Evolutionary conservation across 2,888 invertebrate genomes (phyloP).

Genomic region (Gastracanthus pulcherrimus): DNA sequence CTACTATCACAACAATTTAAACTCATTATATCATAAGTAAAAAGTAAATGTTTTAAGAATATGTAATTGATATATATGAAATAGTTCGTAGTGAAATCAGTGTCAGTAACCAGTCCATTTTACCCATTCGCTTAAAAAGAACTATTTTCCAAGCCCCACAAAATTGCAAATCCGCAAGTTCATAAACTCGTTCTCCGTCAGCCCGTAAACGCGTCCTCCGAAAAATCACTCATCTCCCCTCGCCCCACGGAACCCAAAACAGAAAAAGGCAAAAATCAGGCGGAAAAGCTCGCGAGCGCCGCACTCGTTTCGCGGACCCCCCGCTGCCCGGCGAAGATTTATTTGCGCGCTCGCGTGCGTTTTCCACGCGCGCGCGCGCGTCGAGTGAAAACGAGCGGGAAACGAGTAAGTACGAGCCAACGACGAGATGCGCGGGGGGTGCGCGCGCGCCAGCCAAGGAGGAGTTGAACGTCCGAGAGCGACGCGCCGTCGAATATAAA

Average conservation of each 20-base stretch:
- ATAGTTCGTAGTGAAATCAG: no score
- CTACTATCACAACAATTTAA: no score
- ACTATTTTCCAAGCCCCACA: background rate
- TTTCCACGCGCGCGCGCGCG: background rate
- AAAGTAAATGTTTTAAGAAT: no score
- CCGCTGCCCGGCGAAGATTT: slow-evolving; percentile 32
- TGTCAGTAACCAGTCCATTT: no score
- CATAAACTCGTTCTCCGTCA: slow-evolving; percentile 3
- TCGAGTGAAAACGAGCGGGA: background rate
- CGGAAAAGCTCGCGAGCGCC: slow-evolving; percentile 8
- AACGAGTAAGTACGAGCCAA: no score
- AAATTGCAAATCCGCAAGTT: background rate
- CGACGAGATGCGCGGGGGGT: no score
- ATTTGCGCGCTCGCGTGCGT: slow-evolving; percentile 42
- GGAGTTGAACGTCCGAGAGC: slow-evolving; percentile 68
- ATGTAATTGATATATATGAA: no score
- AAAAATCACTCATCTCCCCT: background rate
- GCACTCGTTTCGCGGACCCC: no score
- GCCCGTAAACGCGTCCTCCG: background rate
- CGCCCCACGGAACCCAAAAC: background rate
- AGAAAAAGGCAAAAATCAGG: background rate
- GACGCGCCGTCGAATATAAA: no score
- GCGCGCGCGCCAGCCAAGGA: no score
- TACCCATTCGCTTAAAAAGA: no score
- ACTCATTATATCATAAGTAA: no score